Base-by-base conservation (phyloP, 2,113 vertebrate species). In the Cyprinodon variegatus region DNA sequence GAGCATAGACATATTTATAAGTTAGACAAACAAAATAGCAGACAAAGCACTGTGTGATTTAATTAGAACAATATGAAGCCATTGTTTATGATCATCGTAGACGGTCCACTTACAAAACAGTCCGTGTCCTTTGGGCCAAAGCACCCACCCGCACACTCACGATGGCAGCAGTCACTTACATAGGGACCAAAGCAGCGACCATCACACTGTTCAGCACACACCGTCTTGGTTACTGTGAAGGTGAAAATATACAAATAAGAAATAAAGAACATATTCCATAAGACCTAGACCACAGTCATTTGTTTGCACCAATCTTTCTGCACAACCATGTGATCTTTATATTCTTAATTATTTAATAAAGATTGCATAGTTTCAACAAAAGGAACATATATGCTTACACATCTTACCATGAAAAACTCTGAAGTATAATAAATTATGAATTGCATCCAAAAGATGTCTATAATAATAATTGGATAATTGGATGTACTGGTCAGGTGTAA, bases 141-240 rank as follows among this genome's bases (percentile, higher is more conserved):
- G 88, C 98, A 99, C 84, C 98, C 98, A 60, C 98, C 98, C 3
- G 97, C 98, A 66, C 98, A 99, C 84, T 99, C 98, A 29, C 96
- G 95, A 86, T 99, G 97, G 90, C 98, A 99, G 92, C 98, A 99
- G 92, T 99, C 96, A 2, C 97, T 99, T 86, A 99, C 97, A 1
- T 96, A 99, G 70, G 97, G 96, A 4, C 97, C 97, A 0, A 98
- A 99, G 91, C 98, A 99, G 59, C 97, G 96, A 2, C 96, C 97
- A 2, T 99, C 98, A 61, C 98, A 99, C 89, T 99, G 98, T 82
- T 99, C 97, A 0, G 97, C 97, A 66, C 98, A 99, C 82, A 99
- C 96, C 0, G 97, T 98, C 93, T 97, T 98, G 0, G 98, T 99
- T 84, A 99, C 98, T 99, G 92, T 60, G 68, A 69, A 70, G 17